Evolutionary conservation across 1,140 invertebrate genomes (phyloP), one percentile per base, ranked within the genome.

Genomic region (Musca domestica): DNA sequence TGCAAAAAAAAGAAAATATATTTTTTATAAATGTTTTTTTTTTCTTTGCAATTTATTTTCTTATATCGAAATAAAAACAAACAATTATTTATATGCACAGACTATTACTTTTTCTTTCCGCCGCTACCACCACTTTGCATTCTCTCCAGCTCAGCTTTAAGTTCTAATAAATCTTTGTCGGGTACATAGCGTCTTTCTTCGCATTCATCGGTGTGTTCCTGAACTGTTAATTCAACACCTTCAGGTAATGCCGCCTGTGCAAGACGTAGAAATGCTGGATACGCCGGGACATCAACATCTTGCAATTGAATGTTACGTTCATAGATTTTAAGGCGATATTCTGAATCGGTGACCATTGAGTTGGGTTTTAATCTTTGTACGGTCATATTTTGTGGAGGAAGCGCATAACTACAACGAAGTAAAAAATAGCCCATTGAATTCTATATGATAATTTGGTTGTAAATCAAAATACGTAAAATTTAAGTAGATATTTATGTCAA

Each of bases 261-360:
- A 19, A 91, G 77, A 73, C 92, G 87, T 47, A 94, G 75, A 47
- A 94, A 84, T 20, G 91, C 78, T 2, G 89, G 85, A 66, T 86
- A 84, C 58, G 84, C 70, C 1, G 80, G 81, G 1, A 84, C 76
- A 30, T 87, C 82, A 1, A 91, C 78, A 72, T 92, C 86, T 5
- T 77, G 76, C 0, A 93, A 81, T 86, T 92, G 88, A 9, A 92
- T 82, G 81, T 91, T 90, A 75, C 93, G 86, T 81, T 94, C 90
- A 82, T 93, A 95, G 0, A 89, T 76, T 70, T 88, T 89, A 48
- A 95, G 77, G 27, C 86, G 78, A 74, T 93, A 95, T 74, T 93
- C 88, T 3, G 85, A 73, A 52, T 92, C 87, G 2, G 91, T 72
- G 23, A 86, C 83, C 25, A 86, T 84, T 66, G 88, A 90, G 66